phyloP scores from a whole-genome alignment of 2,113 vertebrate genomes.

The Sialia sialis region DNA sequence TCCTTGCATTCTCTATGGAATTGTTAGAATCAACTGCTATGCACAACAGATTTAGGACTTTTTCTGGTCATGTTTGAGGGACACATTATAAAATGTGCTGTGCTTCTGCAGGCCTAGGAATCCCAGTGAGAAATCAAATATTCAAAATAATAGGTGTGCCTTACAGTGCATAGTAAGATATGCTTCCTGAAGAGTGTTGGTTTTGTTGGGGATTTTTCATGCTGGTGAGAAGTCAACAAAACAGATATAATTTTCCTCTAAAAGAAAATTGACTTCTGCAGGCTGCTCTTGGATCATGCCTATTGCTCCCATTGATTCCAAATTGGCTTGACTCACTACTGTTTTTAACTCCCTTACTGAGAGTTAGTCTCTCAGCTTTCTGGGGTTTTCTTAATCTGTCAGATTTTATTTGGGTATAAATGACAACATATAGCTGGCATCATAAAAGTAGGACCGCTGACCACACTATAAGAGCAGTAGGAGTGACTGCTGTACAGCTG shows the following conservation, averaged over 20 bases:
- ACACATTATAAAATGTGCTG: background rate
- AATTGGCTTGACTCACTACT: background rate
- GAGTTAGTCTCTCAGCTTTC: background rate
- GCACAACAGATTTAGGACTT: background rate
- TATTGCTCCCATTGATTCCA: background rate
- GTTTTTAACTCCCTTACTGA: background rate
- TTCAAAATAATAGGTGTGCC: background rate
- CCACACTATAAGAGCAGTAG: background rate
- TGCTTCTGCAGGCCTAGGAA: background rate
- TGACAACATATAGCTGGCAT: background rate
- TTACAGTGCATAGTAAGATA: background rate
- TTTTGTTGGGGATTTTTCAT: background rate
- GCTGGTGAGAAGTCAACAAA: background rate
- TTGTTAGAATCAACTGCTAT: background rate
- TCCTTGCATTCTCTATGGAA: background rate
- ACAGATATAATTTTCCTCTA: background rate
- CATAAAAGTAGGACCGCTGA: background rate
- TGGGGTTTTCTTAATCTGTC: background rate
- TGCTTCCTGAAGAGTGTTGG: background rate
- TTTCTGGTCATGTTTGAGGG: background rate
- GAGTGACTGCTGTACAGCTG: background rate
- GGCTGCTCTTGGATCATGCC: background rate
- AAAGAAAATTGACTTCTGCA: background rate
- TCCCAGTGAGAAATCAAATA: background rate
- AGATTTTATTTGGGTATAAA: slow-evolving; percentile 5